Evolutionary conservation across 2,797 vertebrate species (phyloP).

Genomic region (Tamandua tetradactyla): DNA sequence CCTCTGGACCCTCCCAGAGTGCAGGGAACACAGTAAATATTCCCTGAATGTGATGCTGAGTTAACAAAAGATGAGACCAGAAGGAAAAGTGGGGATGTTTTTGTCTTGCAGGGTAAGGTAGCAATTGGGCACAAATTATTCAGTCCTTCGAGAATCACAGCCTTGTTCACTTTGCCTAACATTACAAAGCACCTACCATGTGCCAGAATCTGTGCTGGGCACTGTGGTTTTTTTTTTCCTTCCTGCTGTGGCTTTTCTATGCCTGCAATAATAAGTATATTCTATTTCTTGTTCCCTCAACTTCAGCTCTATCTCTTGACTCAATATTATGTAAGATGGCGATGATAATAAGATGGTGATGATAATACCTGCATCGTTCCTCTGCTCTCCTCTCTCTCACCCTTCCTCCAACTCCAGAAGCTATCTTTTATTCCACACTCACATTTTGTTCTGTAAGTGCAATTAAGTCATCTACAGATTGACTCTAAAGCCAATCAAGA

Average conservation of each 20-base stretch:
- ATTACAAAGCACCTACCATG: neutral
- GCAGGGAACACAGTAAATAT: neutral
- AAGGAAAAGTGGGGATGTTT: neutral
- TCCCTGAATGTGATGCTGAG: neutral
- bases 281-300: constrained; percentile 22
- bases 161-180: neutral
- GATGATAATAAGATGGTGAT: no score
- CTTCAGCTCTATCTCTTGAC: neutral
- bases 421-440: neutral
- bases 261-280: neutral
- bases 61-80: neutral
- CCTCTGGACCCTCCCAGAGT: neutral
- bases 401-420: neutral
- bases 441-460: neutral
- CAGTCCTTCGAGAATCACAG: neutral
- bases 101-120: neutral
- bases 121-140: neutral
- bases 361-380: no score
- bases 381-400: neutral
- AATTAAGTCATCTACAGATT: neutral
- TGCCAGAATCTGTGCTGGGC: neutral
- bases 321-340: neutral
- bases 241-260: neutral
- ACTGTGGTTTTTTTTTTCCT: neutral
- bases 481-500: neutral